phyloP scores from a whole-genome alignment of 2,113 vertebrate genomes.

The Atractosteus spatula region DNA sequence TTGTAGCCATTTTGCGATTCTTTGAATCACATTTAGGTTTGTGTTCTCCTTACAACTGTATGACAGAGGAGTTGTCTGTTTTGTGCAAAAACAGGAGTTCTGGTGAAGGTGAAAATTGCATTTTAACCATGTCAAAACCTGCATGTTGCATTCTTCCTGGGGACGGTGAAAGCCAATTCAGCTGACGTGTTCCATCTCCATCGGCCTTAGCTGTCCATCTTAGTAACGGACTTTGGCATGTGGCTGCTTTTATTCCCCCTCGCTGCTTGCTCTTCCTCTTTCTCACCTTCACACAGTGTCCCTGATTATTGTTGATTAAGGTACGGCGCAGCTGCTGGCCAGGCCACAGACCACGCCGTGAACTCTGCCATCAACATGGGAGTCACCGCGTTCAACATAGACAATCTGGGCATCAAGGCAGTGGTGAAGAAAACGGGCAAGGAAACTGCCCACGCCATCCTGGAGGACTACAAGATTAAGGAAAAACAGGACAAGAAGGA shows the following conservation, averaged over 20 bases:
- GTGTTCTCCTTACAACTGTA: too few species aligned
- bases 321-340: conserved; percentile 86
- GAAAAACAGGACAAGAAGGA: conserved; percentile 48
- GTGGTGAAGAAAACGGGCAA: conserved; percentile 90
- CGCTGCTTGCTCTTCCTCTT: conserved; percentile 9
- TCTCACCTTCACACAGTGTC: neutral
- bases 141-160: neutral
- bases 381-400: conserved; percentile 88
- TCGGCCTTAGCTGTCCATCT: too few species aligned
- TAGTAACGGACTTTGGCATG: conserved; percentile 34
- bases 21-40: too few species aligned
- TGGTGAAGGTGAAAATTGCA: too few species aligned
- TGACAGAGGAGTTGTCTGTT: too few species aligned
- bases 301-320: conserved; percentile 60
- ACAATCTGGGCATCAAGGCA: conserved; percentile 91
- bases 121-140: neutral
- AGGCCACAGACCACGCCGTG: conserved; percentile 85
- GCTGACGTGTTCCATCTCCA: too few species aligned
- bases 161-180: too few species aligned
- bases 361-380: conserved; percentile 94
- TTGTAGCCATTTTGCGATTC: too few species aligned
- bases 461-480: conserved; percentile 84
- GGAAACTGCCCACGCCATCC: conserved; percentile 79
- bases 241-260: neutral
- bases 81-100: too few species aligned